Conservation (phyloP, 2,888 invertebrate genomes). For the Homarus gammarus region DNA sequence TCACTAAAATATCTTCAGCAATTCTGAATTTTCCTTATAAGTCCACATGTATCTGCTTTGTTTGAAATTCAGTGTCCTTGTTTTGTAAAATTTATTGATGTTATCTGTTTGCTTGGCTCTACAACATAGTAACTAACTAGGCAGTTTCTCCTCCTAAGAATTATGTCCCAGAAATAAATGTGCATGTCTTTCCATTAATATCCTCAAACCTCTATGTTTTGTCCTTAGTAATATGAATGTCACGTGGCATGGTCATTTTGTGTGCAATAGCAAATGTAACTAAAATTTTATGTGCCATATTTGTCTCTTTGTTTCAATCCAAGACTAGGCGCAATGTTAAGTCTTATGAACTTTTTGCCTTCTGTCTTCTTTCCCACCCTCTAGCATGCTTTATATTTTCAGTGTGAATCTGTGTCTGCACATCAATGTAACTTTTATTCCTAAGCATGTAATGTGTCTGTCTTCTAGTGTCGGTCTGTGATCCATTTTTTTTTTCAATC, state of each 20-base stretch:
- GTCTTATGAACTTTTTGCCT: background rate
- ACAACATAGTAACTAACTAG: too few relatives aligned
- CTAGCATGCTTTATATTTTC: background rate
- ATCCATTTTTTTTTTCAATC: background rate
- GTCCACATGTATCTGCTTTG: too few relatives aligned
- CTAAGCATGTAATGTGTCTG: background rate
- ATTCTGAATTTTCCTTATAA: too few relatives aligned
- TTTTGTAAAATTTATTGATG: background rate
- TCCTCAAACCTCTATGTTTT: background rate
- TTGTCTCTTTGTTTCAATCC: too few relatives aligned
- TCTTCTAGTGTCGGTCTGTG: background rate
- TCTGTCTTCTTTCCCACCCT: background rate
- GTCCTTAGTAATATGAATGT: background rate
- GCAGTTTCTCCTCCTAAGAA: too few relatives aligned
- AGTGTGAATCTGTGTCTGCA: background rate
- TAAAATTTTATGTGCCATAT: background rate
- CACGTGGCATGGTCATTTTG: background rate
- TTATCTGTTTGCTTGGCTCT: too few relatives aligned
- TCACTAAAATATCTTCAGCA: too few relatives aligned
- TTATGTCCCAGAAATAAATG: background rate
- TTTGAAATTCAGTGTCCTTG: background rate
- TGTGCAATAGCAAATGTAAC: background rate
- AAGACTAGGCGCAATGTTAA: too few relatives aligned
- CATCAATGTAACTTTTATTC: background rate
- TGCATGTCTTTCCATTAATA: background rate